Base-by-base conservation (phyloP, 2,113 vertebrate species). In the Tinamus guttatus region DNA sequence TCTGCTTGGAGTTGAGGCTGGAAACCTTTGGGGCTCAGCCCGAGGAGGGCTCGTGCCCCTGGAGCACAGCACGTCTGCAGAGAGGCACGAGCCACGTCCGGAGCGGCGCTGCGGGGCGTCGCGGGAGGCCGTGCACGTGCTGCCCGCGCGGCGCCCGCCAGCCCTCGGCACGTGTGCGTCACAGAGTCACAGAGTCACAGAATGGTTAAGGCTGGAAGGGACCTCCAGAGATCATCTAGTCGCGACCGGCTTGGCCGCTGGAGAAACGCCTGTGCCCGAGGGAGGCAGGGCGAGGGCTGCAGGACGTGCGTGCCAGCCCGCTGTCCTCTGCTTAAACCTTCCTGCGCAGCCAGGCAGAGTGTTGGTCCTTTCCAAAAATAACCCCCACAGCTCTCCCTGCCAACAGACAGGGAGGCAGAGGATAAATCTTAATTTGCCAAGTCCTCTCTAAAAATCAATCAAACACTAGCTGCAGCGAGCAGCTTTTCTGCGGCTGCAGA, bases 301-400 rank as follows among this genome's bases (percentile, higher is more conserved):
- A 78, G n/a, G 19, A 83, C 28, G 20, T 59, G 32, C 34, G 13
- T 85, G 60, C 73, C 68, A 36, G 41, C 13, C 34, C 25, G 87
- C 63, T 18, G 20, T 24, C 17, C 58, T 64, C 11, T 3, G 65
- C 92, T 76, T 76, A 80, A 79, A 49, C 60, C 34, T 65, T 78
- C 1, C 0, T 32, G 58, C 40, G 24, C 15, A 30, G 7, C 22
- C 68, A 49, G 36, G 63, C 1, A 3, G 13, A 32, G 3, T 73
- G 40, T n/a, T 75, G 11, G 40, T 59, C 34, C 32, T 30, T 90
- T 65, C 64, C 77, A 89, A 58, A 94, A 93, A 73, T 59, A 90
- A 63, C 0, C 1, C 47, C 8, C 75, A n/a, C 41, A 78, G 51
- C 65, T 94, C 52, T 81, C 51, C 54, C 62, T 89, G 41, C 71